These are phyloP conservation scores for Hartigia nigra DNA, from an alignment of 2,888 invertebrate species.

Conservation along the genomic window DNA sequence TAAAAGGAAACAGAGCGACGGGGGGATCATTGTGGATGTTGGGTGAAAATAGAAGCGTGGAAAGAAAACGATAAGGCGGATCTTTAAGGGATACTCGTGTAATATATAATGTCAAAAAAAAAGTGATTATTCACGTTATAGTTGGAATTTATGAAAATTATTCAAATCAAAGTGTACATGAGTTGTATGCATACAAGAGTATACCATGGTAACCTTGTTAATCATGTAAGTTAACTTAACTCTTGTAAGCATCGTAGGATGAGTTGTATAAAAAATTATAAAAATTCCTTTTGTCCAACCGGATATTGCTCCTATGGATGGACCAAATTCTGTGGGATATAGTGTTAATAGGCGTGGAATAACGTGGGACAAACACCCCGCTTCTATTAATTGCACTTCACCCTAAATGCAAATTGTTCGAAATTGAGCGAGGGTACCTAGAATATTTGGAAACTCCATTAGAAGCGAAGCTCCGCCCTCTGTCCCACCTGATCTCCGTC, in stretches of 20 bases:
- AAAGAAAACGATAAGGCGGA: too few species aligned
- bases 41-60: neutral
- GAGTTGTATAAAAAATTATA: conserved; percentile 52
- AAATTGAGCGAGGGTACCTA: conserved; percentile 66
- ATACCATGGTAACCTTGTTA: too few species aligned
- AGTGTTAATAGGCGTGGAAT: conserved; percentile 64
- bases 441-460: conserved; percentile 67
- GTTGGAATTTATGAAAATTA: too few species aligned
- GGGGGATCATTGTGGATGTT: neutral
- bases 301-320: conserved; percentile 54
- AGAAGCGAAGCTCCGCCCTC: conserved; percentile 41
- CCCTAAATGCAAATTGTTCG: conserved; percentile 66
- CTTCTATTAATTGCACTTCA: conserved; percentile 66
- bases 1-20: neutral
- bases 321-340: conserved; percentile 55
- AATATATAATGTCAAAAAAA: too few species aligned
- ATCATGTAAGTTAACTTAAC: too few species aligned
- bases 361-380: conserved; percentile 37
- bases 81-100: too few species aligned
- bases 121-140: too few species aligned
- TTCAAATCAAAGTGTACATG: too few species aligned
- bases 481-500: too few species aligned
- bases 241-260: too few species aligned
- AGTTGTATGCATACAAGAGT: too few species aligned
- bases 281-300: conserved; percentile 64